Conservation (phyloP, 2,113 vertebrate species). For the Apeltes quadracus region DNA sequence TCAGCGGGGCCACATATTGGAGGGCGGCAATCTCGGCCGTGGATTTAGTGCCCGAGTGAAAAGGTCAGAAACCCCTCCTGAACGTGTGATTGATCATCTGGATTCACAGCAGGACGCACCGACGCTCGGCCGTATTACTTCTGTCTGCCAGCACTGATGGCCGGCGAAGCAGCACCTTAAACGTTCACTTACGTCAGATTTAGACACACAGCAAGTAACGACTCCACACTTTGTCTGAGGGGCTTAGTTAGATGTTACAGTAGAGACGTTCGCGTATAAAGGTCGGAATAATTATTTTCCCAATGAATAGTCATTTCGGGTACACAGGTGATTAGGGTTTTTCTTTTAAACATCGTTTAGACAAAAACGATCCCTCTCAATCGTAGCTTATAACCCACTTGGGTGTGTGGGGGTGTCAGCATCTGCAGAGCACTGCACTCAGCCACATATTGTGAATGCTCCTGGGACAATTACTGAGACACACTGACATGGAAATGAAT, state of each 20-base stretch:
- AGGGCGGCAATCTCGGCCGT: slow-evolving; percentile 56
- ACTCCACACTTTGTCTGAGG: not conserved
- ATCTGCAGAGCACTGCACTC: not conserved
- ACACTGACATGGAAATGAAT: slow-evolving; percentile 70
- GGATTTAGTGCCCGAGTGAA: slow-evolving; percentile 53
- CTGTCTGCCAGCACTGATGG: slow-evolving; percentile 3
- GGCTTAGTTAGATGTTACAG: not conserved
- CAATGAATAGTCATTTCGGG: slow-evolving; percentile 4
- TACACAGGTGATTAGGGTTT: not conserved
- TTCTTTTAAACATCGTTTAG: not conserved
- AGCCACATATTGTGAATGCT: slow-evolving; percentile 48
- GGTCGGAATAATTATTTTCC: not conserved
- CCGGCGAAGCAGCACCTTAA: not conserved
- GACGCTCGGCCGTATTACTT: slow-evolving; percentile 4
- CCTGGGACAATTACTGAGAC: slow-evolving; percentile 61
- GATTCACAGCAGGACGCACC: not conserved
- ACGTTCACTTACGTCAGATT: not conserved
- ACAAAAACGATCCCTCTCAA: not conserved
- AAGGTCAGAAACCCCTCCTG: slow-evolving; percentile 52
- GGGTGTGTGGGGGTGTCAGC: not conserved
- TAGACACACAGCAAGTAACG: not conserved
- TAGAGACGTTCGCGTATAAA: not conserved
- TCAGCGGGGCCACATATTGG: slow-evolving; percentile 39
- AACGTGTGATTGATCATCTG: slow-evolving; percentile 19
- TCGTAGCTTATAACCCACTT: not conserved